Percentiles rank a stretch among this genome's conserved stretches.
phyloP scores from a whole-genome alignment of 2,797 vertebrate species.

The Oryzias sinensis region DNA sequence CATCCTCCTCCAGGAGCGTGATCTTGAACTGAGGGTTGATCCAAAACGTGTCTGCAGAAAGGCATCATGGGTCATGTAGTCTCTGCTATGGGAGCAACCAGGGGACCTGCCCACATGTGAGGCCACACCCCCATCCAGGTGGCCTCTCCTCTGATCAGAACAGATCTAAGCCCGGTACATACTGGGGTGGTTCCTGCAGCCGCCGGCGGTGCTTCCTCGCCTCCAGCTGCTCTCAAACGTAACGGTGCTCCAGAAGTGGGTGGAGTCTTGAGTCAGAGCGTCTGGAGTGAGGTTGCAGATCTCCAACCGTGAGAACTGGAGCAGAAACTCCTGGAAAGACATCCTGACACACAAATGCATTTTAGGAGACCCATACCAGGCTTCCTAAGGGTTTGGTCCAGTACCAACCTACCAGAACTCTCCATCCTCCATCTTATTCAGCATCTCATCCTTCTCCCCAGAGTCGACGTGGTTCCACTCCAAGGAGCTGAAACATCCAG shows the following conservation, averaged over 20 bases:
- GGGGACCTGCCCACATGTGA: background rate
- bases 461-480: conserved; percentile 84
- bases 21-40: conserved; percentile 94
- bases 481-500: conserved; percentile 73
- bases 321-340: conserved; percentile 72
- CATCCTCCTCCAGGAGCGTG: conserved; percentile 84
- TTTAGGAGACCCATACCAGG: background rate
- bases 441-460: conserved; percentile 75
- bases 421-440: conserved; percentile 87
- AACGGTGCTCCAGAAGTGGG: conserved; percentile 58
- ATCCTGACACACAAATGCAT: conserved; percentile 61
- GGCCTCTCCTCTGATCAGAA: too few species aligned
- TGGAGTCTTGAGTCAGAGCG: conserved; percentile 57
- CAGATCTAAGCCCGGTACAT: conserved; percentile 52
- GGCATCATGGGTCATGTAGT: conserved; percentile 47
- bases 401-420: conserved; percentile 87
- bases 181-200: conserved; percentile 77
- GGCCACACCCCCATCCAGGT: background rate
- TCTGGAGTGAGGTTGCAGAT: conserved; percentile 79
- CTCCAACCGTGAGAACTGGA: conserved; percentile 73
- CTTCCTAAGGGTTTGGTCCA: background rate
- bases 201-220: conserved; percentile 71
- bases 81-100: background rate
- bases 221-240: conserved; percentile 72
- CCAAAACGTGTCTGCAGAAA: conserved; percentile 86